Evolutionary conservation across 2,888 invertebrate species (phyloP).

Genomic region (Actias luna): DNA sequence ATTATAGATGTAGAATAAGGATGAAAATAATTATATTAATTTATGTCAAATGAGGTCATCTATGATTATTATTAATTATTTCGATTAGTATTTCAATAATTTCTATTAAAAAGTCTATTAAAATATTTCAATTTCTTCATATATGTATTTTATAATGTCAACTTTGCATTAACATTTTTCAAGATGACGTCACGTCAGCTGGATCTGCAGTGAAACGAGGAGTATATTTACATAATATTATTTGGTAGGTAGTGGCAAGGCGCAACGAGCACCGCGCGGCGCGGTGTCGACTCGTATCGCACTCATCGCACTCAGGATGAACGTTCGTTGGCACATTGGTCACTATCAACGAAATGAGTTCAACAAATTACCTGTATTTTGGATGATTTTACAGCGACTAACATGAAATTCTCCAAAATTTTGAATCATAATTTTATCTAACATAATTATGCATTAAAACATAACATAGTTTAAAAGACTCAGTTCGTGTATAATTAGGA

Average conservation of each 20-base stretch:
- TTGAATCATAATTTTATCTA: not conserved
- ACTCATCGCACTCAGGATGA: slow-evolving; percentile 23
- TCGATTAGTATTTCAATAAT: not conserved
- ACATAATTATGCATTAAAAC: too few relatives aligned
- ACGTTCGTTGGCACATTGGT: slow-evolving; percentile 26
- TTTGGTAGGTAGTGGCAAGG: slow-evolving; percentile 22
- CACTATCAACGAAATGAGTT: slow-evolving; percentile 34
- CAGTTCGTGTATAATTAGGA: not conserved
- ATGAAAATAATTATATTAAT: not conserved
- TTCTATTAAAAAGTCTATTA: too few relatives aligned
- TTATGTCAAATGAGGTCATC: not conserved
- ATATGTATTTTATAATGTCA: too few relatives aligned
- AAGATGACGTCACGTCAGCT: not conserved
- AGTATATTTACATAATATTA: slow-evolving; percentile 28
- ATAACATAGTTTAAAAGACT: not conserved
- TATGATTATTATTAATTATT: not conserved
- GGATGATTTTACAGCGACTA: slow-evolving; percentile 20
- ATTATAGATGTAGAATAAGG: not conserved
- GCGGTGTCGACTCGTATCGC: too few relatives aligned
- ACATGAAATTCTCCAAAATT: slow-evolving; percentile 12
- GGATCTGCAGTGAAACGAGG: slow-evolving; percentile 18
- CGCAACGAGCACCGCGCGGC: slow-evolving; percentile 17
- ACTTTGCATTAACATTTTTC: too few relatives aligned
- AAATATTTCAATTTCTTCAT: too few relatives aligned
- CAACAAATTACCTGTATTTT: slow-evolving; percentile 37